Conservation (phyloP, 2,797 vertebrate genomes). For the Tenualosa ilisha region DNA sequence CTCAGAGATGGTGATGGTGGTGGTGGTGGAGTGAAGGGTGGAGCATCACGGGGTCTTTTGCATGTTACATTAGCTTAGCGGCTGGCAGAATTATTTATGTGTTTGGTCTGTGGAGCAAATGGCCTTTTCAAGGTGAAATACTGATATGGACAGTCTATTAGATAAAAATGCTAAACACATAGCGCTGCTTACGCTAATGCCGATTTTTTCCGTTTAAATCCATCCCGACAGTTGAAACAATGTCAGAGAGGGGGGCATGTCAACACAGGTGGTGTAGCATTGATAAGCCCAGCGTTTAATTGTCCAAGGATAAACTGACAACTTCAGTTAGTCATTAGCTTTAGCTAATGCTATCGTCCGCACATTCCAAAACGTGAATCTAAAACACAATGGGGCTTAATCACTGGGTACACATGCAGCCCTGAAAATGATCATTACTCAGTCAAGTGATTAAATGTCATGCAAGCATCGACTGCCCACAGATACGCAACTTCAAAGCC, state of each 20-base stretch:
- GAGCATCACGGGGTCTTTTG: conserved; percentile 50
- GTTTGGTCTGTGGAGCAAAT: conserved; percentile 42
- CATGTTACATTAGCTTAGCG: conserved; percentile 17
- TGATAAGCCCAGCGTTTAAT: conserved; percentile 17
- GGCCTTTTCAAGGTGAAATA: conserved; percentile 47
- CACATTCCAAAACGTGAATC: conserved; percentile 24
- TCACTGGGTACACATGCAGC: conserved; percentile 2
- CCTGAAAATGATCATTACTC: conserved; percentile 20
- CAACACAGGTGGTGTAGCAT: conserved; percentile 17
- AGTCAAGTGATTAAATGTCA: conserved; percentile 21
- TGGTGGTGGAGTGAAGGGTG: no score
- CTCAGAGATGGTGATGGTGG: conserved; percentile 34
- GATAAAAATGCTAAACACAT: conserved; percentile 39
- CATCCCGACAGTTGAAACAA: conserved; percentile 29
- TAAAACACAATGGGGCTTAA: conserved; percentile 20
- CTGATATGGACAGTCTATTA: conserved; percentile 38
- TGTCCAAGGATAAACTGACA: conserved; percentile 22
- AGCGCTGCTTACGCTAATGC: conserved; percentile 30
- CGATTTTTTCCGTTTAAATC: conserved; percentile 1
- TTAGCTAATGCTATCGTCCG: conserved; percentile 20
- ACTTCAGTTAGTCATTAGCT: conserved; percentile 29
- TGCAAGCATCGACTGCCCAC: background rate
- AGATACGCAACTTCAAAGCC: conserved; percentile 11
- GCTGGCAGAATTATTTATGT: conserved; percentile 19
- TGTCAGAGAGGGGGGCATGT: conserved; percentile 14